phyloP scores from a whole-genome alignment of 2,888 invertebrate species.

The Stegophylla sp. region DNA sequence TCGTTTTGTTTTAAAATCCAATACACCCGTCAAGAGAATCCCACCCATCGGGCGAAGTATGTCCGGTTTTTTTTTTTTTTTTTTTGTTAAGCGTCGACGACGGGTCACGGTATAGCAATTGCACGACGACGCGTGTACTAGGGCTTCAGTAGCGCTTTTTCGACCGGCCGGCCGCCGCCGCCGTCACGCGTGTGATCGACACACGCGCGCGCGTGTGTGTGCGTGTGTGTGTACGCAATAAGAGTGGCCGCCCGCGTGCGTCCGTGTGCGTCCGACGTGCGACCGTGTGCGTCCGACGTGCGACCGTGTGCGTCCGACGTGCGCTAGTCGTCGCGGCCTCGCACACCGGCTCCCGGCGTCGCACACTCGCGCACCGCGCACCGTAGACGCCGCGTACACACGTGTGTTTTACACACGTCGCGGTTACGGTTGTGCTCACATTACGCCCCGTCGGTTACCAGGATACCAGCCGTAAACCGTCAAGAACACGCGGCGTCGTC shows the following conservation, averaged over 20 bases:
- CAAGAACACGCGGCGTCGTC: too few relatives aligned
- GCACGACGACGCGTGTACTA: conserved; percentile 19
- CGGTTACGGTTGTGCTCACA: background rate
- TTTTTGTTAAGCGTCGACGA: too few relatives aligned
- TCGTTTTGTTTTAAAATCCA: too few relatives aligned
- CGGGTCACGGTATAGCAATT: conserved; percentile 13
- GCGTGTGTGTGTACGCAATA: too few relatives aligned
- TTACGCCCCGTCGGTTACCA: background rate
- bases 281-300: background rate
- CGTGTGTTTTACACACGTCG: background rate
- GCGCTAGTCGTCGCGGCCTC: background rate
- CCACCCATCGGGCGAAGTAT: too few relatives aligned
- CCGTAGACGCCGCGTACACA: too few relatives aligned
- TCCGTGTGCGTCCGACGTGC: background rate
- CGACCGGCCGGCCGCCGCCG: background rate
- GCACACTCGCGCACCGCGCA: background rate
- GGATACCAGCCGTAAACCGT: background rate
- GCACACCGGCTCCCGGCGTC: background rate
- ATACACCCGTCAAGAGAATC: too few relatives aligned
- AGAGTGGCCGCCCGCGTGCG: background rate
- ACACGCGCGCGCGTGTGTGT: too few relatives aligned
- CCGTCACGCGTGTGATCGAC: background rate
- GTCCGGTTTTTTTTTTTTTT: too few relatives aligned
- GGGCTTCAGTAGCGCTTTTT: background rate
- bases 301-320: background rate